These are phyloP conservation scores for Siniperca knerii DNA, from an alignment of 2,113 vertebrate genomes.

Conservation along the genomic window DNA sequence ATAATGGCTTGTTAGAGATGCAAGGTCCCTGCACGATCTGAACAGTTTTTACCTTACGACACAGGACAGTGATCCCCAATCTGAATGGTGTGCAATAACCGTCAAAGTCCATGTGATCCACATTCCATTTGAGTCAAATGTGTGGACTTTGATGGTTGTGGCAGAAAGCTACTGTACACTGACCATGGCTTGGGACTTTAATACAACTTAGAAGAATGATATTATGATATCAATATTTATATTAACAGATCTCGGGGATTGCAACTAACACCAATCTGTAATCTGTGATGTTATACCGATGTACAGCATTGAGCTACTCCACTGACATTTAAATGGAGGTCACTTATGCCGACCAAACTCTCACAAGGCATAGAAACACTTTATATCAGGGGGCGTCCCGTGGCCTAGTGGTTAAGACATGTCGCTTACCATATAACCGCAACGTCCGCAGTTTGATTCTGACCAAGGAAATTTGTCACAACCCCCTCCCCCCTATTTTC, in stretches of 20 bases:
- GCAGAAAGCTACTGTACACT: neutral
- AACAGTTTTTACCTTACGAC: no score
- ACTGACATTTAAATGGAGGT: neutral
- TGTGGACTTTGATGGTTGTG: neutral
- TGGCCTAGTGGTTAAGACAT: neutral
- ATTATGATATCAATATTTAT: neutral
- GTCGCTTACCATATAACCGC: neutral
- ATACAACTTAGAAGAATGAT: neutral
- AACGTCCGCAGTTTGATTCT: neutral
- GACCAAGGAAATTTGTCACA: neutral
- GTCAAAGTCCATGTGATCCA: neutral
- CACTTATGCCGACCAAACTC: neutral
- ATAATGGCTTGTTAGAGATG: no score
- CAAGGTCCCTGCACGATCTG: no score
- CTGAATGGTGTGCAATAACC: neutral
- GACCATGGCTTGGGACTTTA: neutral
- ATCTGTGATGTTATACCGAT: neutral
- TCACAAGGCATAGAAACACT: neutral
- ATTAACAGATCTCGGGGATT: neutral
- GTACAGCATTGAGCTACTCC: neutral
- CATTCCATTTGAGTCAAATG: neutral
- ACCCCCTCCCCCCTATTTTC: no score
- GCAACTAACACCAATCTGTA: neutral
- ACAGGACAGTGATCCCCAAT: no score
- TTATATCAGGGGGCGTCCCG: neutral